Base-by-base conservation (phyloP, 2,888 invertebrate species). In the Erynnis tages region DNA sequence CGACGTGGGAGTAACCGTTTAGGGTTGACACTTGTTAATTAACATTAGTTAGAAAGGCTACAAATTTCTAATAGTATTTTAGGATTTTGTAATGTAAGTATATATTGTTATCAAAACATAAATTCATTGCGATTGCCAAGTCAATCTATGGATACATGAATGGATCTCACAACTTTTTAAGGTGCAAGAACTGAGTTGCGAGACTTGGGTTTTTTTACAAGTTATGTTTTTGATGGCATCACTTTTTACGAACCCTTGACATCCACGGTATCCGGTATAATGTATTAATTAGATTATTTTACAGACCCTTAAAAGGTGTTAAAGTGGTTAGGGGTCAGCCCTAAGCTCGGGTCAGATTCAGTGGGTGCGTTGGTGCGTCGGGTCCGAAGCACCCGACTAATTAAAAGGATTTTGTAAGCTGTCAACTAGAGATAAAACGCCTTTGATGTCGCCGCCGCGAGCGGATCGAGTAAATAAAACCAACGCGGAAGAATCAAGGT, bases 331-430 rank as follows among this genome's bases (percentile, higher is more conserved):
- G n/a, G 23, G 8, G 11, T 10, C 47, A 47, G 13, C 47, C 47
- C 47, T 47, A 27, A 17, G 5, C 19, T 0, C 29, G 37, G 47
- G 47, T 47, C 19, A 47, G 13, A 32, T 23, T 30, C 40, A 30
- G 40, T 48, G 23, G 34, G 34, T 35, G 34, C 34, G 34, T 17
- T 35, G 40, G 48, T 48, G 48, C 48, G 40, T 48, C 16, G 48
- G 48, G 40, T 48, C 48, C 16, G 40, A 57, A 57, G 67, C 76
- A 74, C 69, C 72, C 62, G 65, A 60, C 79, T 87, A 88, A 89
- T 89, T 89, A 89, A 89, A 89, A 84, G 84, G 86, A 86, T 86
- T 88, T 87, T 86, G 86, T 88, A 74, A 85, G 80, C 83, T 87
- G 88, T 89, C 88, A 87, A 79, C 78, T 68, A 58, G 64, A 80